Conservation (phyloP, 1,140 invertebrate genomes). For the Pseudomyrmex flavicornis region DNA sequence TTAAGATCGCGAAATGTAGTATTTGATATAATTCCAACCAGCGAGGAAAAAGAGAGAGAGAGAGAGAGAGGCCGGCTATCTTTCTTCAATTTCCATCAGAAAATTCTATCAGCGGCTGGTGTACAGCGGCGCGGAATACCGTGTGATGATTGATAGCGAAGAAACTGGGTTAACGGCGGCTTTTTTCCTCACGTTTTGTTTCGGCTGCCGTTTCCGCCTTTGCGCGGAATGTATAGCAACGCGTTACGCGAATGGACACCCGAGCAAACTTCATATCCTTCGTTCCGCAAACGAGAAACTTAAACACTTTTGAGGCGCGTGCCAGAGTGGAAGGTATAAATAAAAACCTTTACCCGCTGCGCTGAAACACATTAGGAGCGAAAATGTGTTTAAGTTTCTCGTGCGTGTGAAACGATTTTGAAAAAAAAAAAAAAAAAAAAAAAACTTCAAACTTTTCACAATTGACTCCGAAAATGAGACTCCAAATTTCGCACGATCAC, state of each 20-base stretch:
- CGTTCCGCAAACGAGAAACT: conserved; percentile 22
- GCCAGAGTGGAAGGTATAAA: conserved; percentile 6
- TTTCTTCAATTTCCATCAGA: conserved; percentile 60
- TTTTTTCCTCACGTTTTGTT: conserved; percentile 56
- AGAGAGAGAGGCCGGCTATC: background rate
- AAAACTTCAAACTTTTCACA: background rate
- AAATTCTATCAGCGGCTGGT: conserved; percentile 59
- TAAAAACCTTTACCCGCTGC: conserved; percentile 2
- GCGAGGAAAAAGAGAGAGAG: background rate
- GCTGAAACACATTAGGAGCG: conserved; percentile 8
- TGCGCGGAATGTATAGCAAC: background rate
- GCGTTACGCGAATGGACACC: conserved; percentile 22
- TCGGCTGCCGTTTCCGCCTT: conserved; percentile 37
- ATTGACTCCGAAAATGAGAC: conserved; percentile 15
- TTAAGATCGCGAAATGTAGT: background rate
- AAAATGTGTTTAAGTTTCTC: conserved; percentile 48
- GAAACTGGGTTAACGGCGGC: conserved; percentile 62
- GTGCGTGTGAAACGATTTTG: background rate
- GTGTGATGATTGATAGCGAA: conserved; percentile 65
- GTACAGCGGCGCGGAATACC: conserved; percentile 31
- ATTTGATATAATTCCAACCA: conserved; percentile 35
- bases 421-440: background rate
- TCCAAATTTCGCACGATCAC: background rate
- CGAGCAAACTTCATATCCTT: background rate
- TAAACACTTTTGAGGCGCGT: conserved; percentile 24